These are phyloP conservation scores for Cerastis leucographa DNA, from an alignment of 2,888 invertebrate genomes.

Conservation along the genomic window DNA sequence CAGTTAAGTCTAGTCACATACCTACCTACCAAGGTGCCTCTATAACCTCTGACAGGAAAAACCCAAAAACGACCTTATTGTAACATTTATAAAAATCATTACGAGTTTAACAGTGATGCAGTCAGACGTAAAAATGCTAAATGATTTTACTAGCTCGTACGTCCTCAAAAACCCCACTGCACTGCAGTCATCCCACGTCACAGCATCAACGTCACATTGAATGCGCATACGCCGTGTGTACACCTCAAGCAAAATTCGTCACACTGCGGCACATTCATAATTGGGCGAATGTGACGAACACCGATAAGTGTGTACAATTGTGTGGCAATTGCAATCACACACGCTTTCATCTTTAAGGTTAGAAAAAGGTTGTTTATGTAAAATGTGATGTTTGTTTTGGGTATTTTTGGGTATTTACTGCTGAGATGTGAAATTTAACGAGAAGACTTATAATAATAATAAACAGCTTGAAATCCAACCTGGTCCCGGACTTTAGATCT, in stretches of 20 bases:
- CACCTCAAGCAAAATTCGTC: slow-evolving; percentile 33
- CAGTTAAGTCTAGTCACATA: no score
- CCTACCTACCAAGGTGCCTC: no score
- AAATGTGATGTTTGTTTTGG: slow-evolving; percentile 6
- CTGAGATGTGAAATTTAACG: slow-evolving; percentile 6
- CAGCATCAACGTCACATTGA: slow-evolving; percentile 6
- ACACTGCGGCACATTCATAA: slow-evolving; percentile 24
- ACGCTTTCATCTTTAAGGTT: slow-evolving; percentile 58
- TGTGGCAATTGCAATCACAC: slow-evolving; percentile 48
- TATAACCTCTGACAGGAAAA: background rate
- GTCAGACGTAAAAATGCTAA: background rate
- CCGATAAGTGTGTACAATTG: slow-evolving; percentile 55
- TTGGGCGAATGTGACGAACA: slow-evolving; percentile 36
- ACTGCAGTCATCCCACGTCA: slow-evolving; percentile 34
- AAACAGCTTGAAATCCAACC: background rate
- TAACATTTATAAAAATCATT: background rate
- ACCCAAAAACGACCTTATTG: background rate
- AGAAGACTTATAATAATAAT: background rate
- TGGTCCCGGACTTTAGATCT: no score
- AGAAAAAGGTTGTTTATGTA: slow-evolving; percentile 45
- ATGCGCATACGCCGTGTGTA: slow-evolving; percentile 16
- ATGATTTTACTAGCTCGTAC: no score
- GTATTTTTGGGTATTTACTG: background rate
- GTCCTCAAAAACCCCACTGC: background rate
- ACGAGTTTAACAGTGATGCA: background rate